Evolutionary conservation across 2,113 vertebrate genomes (phyloP).

Genomic region (Panurus biarmicus): DNA sequence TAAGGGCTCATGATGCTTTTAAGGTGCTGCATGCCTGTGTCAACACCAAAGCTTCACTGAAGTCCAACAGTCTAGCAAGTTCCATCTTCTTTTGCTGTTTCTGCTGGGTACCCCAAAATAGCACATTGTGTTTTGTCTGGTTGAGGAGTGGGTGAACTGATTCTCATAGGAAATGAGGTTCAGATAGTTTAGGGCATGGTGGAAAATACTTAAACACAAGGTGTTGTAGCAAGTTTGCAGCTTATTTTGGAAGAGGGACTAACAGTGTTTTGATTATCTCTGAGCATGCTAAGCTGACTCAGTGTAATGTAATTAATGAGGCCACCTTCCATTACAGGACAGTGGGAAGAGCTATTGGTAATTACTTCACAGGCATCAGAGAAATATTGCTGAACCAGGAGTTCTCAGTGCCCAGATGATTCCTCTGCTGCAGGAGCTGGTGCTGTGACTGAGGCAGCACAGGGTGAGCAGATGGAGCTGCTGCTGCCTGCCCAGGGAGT

Average conservation of each 20-base stretch:
- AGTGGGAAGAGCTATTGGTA: neutral
- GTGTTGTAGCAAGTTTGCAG: neutral
- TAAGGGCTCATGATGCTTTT: neutral
- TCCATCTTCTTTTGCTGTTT: neutral
- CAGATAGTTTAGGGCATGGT: neutral
- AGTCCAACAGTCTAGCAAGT: accelerated
- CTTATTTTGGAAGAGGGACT: neutral
- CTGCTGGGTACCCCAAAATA: neutral
- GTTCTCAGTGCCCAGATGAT: neutral
- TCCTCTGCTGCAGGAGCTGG: neutral
- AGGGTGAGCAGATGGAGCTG: neutral
- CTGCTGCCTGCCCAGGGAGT: neutral
- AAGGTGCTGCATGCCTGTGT: neutral
- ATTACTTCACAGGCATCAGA: neutral
- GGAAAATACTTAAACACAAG: neutral
- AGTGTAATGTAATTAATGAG: conserved; percentile 5
- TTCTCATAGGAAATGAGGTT: neutral
- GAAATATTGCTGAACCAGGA: neutral
- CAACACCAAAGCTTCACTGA: neutral
- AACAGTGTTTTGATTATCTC: neutral
- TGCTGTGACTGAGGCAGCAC: accelerated
- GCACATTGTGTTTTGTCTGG: neutral
- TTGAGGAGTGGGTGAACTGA: neutral
- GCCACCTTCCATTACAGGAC: neutral
- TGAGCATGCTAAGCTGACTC: neutral